phyloP scores from a whole-genome alignment of 2,113 vertebrate genomes.

The Hipposideros armiger region DNA sequence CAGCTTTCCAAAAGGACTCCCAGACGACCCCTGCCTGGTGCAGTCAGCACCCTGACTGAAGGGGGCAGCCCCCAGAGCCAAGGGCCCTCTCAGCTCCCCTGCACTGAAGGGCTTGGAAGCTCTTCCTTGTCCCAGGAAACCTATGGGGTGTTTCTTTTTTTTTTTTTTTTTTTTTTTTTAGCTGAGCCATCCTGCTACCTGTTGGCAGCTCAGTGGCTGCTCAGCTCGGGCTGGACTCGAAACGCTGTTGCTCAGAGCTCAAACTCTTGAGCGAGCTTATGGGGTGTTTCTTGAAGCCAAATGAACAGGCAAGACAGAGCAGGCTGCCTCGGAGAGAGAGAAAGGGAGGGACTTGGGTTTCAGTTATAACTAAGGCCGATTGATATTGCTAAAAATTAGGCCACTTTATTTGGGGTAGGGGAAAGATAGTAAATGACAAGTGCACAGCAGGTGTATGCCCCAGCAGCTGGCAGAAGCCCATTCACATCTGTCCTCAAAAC shows the following conservation, averaged over 20 bases:
- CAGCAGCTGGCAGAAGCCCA: not conserved
- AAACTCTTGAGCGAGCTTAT: too few species aligned
- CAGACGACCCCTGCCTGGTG: not conserved
- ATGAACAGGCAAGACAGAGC: not conserved
- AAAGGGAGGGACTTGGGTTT: not conserved
- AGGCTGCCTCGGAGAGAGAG: not conserved
- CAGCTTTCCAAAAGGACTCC: not conserved
- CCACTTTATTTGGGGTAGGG: not conserved
- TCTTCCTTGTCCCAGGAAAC: not conserved
- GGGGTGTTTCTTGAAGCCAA: not conserved
- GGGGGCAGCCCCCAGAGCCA: rapidly evolving
- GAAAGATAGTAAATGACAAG: not conserved
- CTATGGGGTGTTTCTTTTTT: not conserved
- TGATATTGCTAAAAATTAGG: not conserved
- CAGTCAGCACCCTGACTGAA: rapidly evolving
- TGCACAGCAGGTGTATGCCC: not conserved
- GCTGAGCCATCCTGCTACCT: too few species aligned
- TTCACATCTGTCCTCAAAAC: not conserved
- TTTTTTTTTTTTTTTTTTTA: too few species aligned
- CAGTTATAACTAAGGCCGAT: not conserved
- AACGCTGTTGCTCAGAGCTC: too few species aligned
- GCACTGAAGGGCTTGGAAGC: not conserved
- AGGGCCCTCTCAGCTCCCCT: not conserved
- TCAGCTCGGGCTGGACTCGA: too few species aligned
- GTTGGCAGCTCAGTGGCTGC: too few species aligned